phyloP scores from a whole-genome alignment of 2,113 vertebrate genomes.

The Pavo muticus region DNA sequence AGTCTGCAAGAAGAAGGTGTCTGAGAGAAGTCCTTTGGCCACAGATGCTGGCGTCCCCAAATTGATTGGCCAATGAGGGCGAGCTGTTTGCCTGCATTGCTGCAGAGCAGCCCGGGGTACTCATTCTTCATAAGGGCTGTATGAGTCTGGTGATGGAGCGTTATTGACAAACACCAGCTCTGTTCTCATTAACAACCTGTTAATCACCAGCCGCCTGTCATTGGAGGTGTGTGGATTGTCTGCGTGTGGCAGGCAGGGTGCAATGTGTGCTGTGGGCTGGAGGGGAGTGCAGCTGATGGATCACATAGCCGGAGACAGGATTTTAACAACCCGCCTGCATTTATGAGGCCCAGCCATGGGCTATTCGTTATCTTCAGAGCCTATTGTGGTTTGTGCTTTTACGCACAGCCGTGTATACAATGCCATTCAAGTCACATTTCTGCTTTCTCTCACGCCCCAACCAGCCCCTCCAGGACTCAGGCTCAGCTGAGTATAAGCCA shows the following conservation, averaged over 20 bases:
- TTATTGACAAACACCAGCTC: background rate
- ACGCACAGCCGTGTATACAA: background rate
- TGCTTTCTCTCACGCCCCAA: background rate
- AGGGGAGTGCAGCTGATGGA: background rate
- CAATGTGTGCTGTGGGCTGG: background rate
- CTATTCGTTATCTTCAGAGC: conserved; percentile 9
- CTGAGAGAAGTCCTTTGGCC: background rate
- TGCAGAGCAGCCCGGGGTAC: background rate
- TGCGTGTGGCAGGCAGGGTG: background rate
- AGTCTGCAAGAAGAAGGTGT: background rate
- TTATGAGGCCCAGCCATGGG: background rate
- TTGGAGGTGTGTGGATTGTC: background rate
- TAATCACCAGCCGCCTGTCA: background rate
- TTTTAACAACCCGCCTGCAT: conserved; percentile 20
- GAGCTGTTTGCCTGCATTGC: background rate
- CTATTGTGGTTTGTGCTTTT: background rate
- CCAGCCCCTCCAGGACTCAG: background rate
- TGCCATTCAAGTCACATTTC: background rate
- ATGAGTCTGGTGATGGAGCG: background rate
- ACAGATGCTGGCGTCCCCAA: background rate
- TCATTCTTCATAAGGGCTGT: background rate
- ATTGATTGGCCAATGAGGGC: background rate
- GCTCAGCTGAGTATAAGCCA: background rate
- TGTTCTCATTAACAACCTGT: background rate
- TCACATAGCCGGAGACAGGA: conserved; percentile 14